Evolutionary conservation across 1,140 invertebrate species (phyloP).

Genomic region (Aphis gossypii): DNA sequence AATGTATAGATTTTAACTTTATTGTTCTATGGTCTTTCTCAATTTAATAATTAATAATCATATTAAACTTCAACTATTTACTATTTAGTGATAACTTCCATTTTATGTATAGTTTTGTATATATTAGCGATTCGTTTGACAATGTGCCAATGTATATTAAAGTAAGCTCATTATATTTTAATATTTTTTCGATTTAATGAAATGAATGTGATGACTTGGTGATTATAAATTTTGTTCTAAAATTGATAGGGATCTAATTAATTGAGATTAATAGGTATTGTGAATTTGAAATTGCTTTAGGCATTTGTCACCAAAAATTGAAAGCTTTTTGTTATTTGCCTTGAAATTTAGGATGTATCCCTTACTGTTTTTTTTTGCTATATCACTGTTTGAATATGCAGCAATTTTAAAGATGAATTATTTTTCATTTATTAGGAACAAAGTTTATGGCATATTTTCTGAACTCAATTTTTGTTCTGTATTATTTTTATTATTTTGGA

Average conservation of each 20-base stretch:
- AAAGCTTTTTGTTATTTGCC: no score
- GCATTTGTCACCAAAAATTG: no score
- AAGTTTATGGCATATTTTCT: not conserved
- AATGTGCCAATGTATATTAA: not conserved
- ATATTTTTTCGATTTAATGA: not conserved
- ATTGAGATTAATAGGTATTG: not conserved
- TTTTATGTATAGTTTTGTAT: not conserved
- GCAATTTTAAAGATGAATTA: not conserved
- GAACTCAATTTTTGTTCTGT: no score
- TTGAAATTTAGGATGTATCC: no score
- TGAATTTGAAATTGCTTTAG: not conserved
- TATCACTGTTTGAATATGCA: not conserved
- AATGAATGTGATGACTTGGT: not conserved
- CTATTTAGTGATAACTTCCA: not conserved
- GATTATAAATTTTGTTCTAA: not conserved
- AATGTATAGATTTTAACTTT: not conserved
- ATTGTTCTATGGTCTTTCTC: no score
- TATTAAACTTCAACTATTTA: no score
- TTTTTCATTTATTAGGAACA: not conserved
- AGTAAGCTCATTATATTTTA: not conserved
- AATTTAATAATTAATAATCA: no score
- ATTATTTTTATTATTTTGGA: no score
- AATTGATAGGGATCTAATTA: no score
- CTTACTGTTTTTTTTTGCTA: no score
- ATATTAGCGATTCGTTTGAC: not conserved